These are phyloP conservation scores for Sphaerophoria rueppellii DNA, from an alignment of 2,888 invertebrate species.

Conservation along the genomic window DNA sequence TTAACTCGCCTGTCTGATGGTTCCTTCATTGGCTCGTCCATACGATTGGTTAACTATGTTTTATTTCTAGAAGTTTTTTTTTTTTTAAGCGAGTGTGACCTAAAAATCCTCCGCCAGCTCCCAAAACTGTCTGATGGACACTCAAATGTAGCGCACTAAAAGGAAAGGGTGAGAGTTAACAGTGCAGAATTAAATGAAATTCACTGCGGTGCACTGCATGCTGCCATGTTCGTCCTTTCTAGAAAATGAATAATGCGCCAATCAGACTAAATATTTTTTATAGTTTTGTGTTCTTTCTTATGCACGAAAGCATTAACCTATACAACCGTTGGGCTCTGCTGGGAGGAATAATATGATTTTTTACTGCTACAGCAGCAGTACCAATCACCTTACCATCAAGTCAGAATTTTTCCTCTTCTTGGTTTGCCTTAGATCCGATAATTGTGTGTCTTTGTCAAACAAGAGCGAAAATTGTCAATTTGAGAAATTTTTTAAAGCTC, in stretches of 20 bases:
- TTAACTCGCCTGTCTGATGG: conserved; percentile 12
- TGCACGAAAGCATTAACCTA: conserved; percentile 53
- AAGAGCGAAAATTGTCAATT: conserved; percentile 68
- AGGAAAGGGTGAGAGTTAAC: conserved; percentile 30
- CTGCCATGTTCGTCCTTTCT: neutral
- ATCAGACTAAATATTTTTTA: conserved; percentile 10
- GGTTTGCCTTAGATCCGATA: neutral
- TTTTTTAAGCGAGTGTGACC: conserved; percentile 27
- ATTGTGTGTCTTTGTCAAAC: conserved; percentile 58
- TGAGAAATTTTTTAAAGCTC: conserved; percentile 57
- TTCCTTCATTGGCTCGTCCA: conserved; percentile 48
- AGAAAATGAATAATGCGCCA: conserved; percentile 58
- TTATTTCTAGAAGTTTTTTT: conserved; percentile 53
- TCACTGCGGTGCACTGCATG: conserved; percentile 45
- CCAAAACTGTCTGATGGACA: conserved; percentile 11
- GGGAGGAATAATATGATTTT: conserved; percentile 59
- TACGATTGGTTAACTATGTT: conserved; percentile 67
- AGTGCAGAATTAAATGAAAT: conserved; percentile 69
- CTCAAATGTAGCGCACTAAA: neutral
- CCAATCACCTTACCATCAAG: conserved; percentile 7
- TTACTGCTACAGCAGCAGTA: neutral
- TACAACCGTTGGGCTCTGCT: conserved; percentile 63
- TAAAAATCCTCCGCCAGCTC: neutral
- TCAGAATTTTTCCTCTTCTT: conserved; percentile 15
- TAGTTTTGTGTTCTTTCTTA: conserved; percentile 45